Evolutionary conservation across 2,113 vertebrate species (phyloP), one percentile per base, ranked within the genome.

Genomic region (Pterocles burchelli): DNA sequence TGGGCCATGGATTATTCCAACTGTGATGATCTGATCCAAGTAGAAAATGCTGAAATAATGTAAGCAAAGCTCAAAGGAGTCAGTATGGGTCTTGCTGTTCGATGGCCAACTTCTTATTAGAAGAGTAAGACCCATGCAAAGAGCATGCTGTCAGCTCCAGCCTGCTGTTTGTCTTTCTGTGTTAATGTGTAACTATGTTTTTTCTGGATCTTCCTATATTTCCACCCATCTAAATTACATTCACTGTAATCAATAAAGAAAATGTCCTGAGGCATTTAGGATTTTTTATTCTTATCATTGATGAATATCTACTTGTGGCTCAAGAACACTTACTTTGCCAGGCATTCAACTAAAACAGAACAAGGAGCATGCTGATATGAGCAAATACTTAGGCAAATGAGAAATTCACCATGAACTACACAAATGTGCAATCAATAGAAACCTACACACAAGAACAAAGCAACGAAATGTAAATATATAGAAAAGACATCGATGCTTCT

Each of bases 261-360:
- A 87, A 82, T 19, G 41, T 70, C 62, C 71, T 9, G 16, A 25
- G 46, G 22, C 51, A 58, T 33, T 3, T 36, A 33, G 20, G 51
- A 41, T 66, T 84, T 77, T 83, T 67, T n/a, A 61, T 28, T 75
- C 10, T 52, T 24, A 52, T 46, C 89, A 63, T 4, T 89, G 82
- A 92, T 95, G 41, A 86, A 84, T 86, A 89, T 85, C 85, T 88
- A 36, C 59, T 68, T 12, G 12, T 73, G 77, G 73, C 51, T 54
- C 26, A 57, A 57, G 45, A 66, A 25, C 70, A 61, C 86, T 97
- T 85, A n/a, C 55, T 77, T 33, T 10, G n/a, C 45, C 65, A 95
- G 65, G 33, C 16, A 57, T 95, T 97, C 90, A 94, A 63, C 97
- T 97, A 96, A 97, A 97, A 84, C 17, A 28, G 84, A 95, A 55